Percentiles rank a stretch among this genome's conserved stretches.
Evolutionary conservation across 2,113 vertebrate genomes (phyloP).

Genomic region (Coreoperca whiteheadi): DNA sequence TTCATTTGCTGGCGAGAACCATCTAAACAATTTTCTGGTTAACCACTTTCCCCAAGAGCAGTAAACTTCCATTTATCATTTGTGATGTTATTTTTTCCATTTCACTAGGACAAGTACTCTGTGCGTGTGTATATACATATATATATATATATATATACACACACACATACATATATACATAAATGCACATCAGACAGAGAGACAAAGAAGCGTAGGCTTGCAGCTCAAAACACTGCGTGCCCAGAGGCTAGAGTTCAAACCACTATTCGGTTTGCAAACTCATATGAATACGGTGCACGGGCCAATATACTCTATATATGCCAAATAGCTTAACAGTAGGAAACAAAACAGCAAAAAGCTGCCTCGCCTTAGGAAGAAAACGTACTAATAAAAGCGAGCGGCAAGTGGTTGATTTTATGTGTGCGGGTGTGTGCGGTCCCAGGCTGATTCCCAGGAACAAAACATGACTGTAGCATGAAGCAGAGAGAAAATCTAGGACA

Average conservation of each 20-base stretch:
- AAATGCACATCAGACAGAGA: background rate
- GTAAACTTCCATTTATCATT: background rate
- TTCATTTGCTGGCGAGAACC: background rate
- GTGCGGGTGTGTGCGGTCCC: slow-evolving; percentile 43
- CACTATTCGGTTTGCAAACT: slow-evolving; percentile 25
- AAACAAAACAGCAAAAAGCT: slow-evolving; percentile 17
- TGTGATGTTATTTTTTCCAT: background rate
- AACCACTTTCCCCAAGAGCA: background rate
- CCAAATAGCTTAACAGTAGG: slow-evolving; percentile 1
- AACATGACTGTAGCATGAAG: slow-evolving; percentile 48
- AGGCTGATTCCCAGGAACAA: slow-evolving; percentile 58
- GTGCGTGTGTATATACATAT: background rate
- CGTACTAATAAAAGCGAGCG: slow-evolving; percentile 34
- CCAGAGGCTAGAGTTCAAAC: slow-evolving; percentile 22
- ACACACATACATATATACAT: no score
- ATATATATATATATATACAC: no score
- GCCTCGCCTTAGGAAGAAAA: slow-evolving; percentile 1
- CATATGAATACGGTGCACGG: slow-evolving; percentile 14
- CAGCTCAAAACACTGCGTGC: slow-evolving; percentile 2
- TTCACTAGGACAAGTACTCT: background rate
- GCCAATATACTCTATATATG: background rate
- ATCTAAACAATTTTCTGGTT: background rate
- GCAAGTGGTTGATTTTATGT: slow-evolving; percentile 25
- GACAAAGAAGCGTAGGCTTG: background rate
- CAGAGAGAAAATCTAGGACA: slow-evolving; percentile 77